These are phyloP conservation scores for Porites cylindrica DNA, from an alignment of 92 coral and sea anemone genomes.

Conservation along the genomic window DNA sequence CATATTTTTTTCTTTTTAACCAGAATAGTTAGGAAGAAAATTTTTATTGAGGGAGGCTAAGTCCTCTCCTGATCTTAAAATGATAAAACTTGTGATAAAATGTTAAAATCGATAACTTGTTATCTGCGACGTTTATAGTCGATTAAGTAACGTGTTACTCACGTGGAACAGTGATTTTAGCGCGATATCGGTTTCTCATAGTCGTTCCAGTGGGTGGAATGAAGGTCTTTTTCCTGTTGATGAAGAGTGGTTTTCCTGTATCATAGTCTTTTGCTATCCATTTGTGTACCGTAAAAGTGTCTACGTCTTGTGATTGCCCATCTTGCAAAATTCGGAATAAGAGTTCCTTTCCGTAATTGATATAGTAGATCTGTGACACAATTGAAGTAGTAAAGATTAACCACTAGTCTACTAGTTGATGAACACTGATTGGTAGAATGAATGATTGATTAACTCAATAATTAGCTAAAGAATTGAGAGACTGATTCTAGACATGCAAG, in stretches of 20 bases:
- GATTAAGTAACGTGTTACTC: constrained; percentile 14
- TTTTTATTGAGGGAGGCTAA: no score
- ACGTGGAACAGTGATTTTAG: constrained; percentile 81
- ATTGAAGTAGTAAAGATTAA: neutral
- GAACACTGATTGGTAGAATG: neutral
- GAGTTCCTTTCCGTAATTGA: constrained; percentile 45
- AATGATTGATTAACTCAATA: neutral
- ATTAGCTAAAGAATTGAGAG: neutral
- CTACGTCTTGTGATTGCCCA: constrained; percentile 44
- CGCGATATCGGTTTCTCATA: constrained; percentile 27
- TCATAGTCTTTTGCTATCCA: constrained; percentile 85
- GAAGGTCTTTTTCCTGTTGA: constrained; percentile 61
- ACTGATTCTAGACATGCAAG: neutral
- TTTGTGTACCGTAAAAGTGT: constrained; percentile 79
- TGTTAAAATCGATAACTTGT: no score
- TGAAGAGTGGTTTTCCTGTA: constrained; percentile 65
- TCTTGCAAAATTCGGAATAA: constrained; percentile 62
- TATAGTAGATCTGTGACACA: constrained; percentile 58
- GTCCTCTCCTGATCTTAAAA: no score
- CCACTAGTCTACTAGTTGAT: no score
- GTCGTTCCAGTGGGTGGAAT: constrained; percentile 57
- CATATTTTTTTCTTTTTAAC: no score
- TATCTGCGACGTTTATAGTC: neutral
- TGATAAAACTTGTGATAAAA: no score
- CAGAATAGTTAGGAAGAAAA: no score